Percentiles rank a stretch among this genome's conserved stretches.
Evolutionary conservation across 1,140 invertebrate genomes (phyloP).

Genomic region (Chrysopa pallens): DNA sequence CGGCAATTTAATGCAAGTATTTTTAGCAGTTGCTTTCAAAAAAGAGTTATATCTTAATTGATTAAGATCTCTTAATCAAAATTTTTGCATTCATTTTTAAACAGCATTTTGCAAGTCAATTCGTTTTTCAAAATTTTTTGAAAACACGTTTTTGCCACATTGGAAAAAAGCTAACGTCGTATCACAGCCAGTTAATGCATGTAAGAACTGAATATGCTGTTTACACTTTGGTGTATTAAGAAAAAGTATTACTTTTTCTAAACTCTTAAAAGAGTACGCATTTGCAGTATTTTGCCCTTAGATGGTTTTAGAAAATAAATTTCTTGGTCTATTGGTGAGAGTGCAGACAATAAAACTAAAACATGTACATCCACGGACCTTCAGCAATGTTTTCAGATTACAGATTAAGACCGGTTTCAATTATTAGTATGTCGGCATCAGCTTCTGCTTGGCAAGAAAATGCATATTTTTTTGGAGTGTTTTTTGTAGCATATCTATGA

Average conservation of each 20-base stretch:
- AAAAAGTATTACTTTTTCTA: conserved; percentile 10
- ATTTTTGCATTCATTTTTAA: conserved; percentile 5
- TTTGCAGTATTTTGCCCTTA: conserved; percentile 9
- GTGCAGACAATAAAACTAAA: too few relatives aligned
- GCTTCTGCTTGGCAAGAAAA: conserved; percentile 13
- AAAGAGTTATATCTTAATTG: conserved; percentile 2
- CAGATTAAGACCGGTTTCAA: conserved; percentile 10
- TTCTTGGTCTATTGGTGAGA: too few relatives aligned
- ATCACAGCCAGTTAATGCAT: conserved; percentile 12
- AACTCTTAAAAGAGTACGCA: conserved; percentile 7
- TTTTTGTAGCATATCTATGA: conserved; percentile 4
- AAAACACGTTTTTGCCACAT: conserved; percentile 10
- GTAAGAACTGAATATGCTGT: conserved; percentile 12
- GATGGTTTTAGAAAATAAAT: conserved; percentile 11
- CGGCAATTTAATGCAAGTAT: too few relatives aligned
- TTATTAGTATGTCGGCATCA: conserved; percentile 9
- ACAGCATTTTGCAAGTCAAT: conserved; percentile 9
- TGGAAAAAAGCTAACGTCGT: conserved; percentile 11
- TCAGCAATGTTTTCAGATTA: conserved; percentile 9
- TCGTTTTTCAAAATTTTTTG: conserved; percentile 11
- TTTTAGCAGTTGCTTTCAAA: too few relatives aligned
- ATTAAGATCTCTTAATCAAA: conserved; percentile 6
- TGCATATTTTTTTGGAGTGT: conserved; percentile 9
- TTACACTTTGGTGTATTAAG: conserved; percentile 11
- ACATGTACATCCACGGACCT: conserved; percentile 8